phyloP scores from a whole-genome alignment of 2,888 invertebrate species.

The Empis livida region DNA sequence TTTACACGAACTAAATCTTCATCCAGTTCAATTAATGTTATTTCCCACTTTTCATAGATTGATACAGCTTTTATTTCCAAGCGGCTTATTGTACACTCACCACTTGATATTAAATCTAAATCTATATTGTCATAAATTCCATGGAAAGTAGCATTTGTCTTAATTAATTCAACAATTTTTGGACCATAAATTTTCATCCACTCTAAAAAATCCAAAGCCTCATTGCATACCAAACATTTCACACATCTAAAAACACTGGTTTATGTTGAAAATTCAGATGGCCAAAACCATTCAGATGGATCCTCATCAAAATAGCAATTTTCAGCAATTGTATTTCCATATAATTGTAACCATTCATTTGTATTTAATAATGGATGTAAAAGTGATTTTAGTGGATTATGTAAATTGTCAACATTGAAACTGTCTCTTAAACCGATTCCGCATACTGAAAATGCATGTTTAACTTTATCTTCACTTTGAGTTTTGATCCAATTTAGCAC shows the following conservation, averaged over 20 bases:
- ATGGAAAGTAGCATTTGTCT: background rate
- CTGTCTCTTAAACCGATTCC: background rate
- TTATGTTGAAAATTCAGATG: background rate
- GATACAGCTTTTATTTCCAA: background rate
- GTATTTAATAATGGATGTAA: background rate
- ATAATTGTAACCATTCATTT: background rate
- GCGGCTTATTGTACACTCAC: background rate
- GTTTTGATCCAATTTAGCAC: constrained; percentile 1
- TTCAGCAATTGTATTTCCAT: background rate
- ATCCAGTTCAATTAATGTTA: background rate
- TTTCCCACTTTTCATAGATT: background rate
- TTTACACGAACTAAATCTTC: background rate
- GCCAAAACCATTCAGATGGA: background rate
- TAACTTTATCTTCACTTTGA: background rate
- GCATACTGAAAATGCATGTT: background rate
- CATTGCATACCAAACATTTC: background rate
- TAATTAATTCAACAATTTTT: background rate
- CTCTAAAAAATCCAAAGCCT: background rate
- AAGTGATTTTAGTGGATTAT: background rate
- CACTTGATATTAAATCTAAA: background rate
- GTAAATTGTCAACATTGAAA: background rate
- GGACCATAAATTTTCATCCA: background rate
- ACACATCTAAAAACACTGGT: background rate
- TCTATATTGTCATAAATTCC: background rate
- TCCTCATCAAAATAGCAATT: constrained; percentile 1